Base-by-base conservation (phyloP, 1,140 invertebrate species). In the Trichogramma pretiosum region DNA sequence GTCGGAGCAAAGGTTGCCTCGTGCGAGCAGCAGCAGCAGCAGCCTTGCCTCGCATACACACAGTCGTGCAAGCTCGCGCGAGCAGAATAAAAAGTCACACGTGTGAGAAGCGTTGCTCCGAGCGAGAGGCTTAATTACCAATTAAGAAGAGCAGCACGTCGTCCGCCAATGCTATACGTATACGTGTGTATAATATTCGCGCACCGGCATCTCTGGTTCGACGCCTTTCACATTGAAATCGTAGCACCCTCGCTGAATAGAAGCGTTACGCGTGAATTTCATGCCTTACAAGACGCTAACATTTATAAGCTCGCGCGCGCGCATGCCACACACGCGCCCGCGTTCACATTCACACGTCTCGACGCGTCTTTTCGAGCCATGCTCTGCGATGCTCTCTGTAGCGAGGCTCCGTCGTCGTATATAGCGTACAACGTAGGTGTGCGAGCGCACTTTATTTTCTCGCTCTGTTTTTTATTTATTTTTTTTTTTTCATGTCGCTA, bases 151-250 rank as follows among this genome's bases (percentile, higher is more conserved):
- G 65, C 60, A 14, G 16, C 19, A 13, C 23, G 13, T 35, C 44
- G 34, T 37, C 23, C 22, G 28, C 42, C 44, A 39, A n/a, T n/a
- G n/a, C n/a, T n/a, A n/a, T n/a, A n/a, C n/a, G n/a, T n/a, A n/a
- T n/a, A n/a, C n/a, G n/a, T n/a, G n/a, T n/a, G n/a, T n/a, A n/a
- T n/a, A n/a, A n/a, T n/a, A n/a, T n/a, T n/a, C n/a, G n/a, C n/a
- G n/a, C n/a, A n/a, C n/a, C n/a, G n/a, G n/a, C 47, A 42, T 50
- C 28, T 46, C 42, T 36, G 18, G 44, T 26, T 64, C 64, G 66
- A 65, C 61, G 64, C 64, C 68, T 67, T 67, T 56, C 65, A 68
- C 68, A n/a, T n/a, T n/a, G n/a, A n/a, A n/a, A n/a, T n/a, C n/a
- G n/a, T n/a, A n/a, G 65, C 67, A 62, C 56, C 57, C 57, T 61